A percentile compares a stretch with the other conserved stretches of the same genome.
phyloP scores from a whole-genome alignment of 2,888 invertebrate genomes.

The Clanis bilineata region DNA sequence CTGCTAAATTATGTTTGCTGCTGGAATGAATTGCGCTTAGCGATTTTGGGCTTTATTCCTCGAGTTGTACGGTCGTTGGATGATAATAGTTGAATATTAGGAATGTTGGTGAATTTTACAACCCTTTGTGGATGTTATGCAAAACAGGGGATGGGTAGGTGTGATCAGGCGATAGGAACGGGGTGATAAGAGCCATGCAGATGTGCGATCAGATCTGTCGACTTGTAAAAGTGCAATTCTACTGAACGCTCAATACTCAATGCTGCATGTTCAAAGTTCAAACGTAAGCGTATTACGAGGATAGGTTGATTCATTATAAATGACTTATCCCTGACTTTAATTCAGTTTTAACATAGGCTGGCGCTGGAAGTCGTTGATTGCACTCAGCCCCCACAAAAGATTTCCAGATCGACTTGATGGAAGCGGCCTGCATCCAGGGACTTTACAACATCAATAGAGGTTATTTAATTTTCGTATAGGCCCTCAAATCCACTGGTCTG shows the following conservation, averaged over 20 bases:
- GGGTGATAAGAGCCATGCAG: slow-evolving; percentile 24
- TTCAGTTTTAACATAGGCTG: too few relatives aligned
- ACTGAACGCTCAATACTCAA: neutral
- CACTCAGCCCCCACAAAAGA: too few relatives aligned
- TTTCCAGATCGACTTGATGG: too few relatives aligned
- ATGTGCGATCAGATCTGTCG: slow-evolving; percentile 11
- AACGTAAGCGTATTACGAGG: neutral
- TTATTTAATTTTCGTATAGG: too few relatives aligned
- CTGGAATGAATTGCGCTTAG: too few relatives aligned
- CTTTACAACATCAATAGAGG: too few relatives aligned
- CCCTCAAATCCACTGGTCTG: too few relatives aligned
- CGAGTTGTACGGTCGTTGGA: neutral
- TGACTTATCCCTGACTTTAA: too few relatives aligned
- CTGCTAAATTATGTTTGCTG: neutral
- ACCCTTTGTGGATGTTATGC: slow-evolving; percentile 43
- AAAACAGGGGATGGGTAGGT: slow-evolving; percentile 36
- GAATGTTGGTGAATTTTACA: slow-evolving; percentile 30
- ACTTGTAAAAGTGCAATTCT: slow-evolving; percentile 8
- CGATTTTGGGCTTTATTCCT: neutral
- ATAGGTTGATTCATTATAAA: neutral
- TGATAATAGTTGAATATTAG: neutral
- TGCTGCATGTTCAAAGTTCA: too few relatives aligned
- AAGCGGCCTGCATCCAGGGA: too few relatives aligned
- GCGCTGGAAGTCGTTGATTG: too few relatives aligned
- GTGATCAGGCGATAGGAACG: slow-evolving; percentile 30